Base-by-base conservation (phyloP, 2,113 vertebrate species). In the Engystomops pustulosus region DNA sequence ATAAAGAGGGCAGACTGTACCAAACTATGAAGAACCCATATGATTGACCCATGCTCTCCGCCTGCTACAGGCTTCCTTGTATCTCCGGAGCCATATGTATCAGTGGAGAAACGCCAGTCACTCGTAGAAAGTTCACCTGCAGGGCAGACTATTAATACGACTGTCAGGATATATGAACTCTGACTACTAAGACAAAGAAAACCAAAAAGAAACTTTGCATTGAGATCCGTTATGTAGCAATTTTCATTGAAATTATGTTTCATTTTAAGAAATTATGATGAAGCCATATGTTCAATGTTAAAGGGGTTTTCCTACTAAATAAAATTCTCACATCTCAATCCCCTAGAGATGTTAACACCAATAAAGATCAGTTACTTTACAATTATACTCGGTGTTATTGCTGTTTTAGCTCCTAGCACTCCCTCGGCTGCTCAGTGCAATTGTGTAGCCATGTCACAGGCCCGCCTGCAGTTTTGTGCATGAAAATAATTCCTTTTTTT, bases 91-190 rank as follows among this genome's bases (percentile, higher is more conserved):
- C 60, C 62, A 11, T 47, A 80, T 53, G 23, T 69, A 53, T 81
- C 38, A 14, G 30, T 81, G 79, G 79, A 69, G 45, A 70, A 4
- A 18, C 20, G 36, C 79, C 62, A 67, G 62, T 36, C 17, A 36
- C 4, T 67, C 36, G 62, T 20, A 34, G 51, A 32, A 83, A 72
- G 69, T 74, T 74, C 81, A 75, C 67, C 14, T 81, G 47, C 36
- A 9, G 47, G 80, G 80, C 80, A 81, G 80, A 51, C 70, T 51
- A 69, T 81, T 71, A 71, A 55, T 20, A 41, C 38, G 36, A 30
- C 80, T 20, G 20, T 71, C 44, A 23, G 11, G 38, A 7, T 51
- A 51, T 81, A 32, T 70, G n/a, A 32, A 5, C 79, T 14, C 23
- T 74, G 6, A 23, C 12, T 74, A 9, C 4, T 4, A 20, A 34